phyloP scores from a whole-genome alignment of 2,113 vertebrate genomes.

The Engraulis encrasicolus region DNA sequence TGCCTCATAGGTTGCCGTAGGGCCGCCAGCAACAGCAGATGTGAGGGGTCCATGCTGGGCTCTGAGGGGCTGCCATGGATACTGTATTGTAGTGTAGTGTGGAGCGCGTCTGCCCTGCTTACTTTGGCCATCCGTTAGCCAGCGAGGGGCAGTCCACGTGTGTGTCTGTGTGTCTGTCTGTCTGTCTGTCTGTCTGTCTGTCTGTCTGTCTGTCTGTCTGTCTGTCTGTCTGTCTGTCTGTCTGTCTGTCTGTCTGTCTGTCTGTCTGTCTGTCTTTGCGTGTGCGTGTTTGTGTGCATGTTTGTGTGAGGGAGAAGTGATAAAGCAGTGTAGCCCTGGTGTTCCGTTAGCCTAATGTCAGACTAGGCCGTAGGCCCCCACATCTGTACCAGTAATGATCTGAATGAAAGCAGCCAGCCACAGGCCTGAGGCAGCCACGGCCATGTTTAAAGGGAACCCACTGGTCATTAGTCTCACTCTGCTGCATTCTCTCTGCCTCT shows the following conservation, averaged over 20 bases:
- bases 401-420: slow-evolving; percentile 63
- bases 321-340: not conserved
- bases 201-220: no score
- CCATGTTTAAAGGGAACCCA: slow-evolving; percentile 47
- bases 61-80: no score
- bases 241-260: no score
- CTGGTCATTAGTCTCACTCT: not conserved
- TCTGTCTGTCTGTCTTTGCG: not conserved
- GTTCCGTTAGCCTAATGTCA: not conserved
- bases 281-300: not conserved
- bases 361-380: slow-evolving; percentile 47
- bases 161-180: no score
- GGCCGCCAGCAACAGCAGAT: no score
- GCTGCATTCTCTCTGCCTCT: not conserved
- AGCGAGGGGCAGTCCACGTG: no score
- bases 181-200: no score
- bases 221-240: no score
- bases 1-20: not conserved
- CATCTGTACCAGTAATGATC: slow-evolving; percentile 59
- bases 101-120: no score
- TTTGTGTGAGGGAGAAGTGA: not conserved
- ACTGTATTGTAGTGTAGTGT: no score
- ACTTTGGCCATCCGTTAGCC: not conserved
- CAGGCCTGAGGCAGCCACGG: not conserved
- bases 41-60: no score